phyloP scores from a whole-genome alignment of 1,140 invertebrate species.

The Bilobella aurantiaca region DNA sequence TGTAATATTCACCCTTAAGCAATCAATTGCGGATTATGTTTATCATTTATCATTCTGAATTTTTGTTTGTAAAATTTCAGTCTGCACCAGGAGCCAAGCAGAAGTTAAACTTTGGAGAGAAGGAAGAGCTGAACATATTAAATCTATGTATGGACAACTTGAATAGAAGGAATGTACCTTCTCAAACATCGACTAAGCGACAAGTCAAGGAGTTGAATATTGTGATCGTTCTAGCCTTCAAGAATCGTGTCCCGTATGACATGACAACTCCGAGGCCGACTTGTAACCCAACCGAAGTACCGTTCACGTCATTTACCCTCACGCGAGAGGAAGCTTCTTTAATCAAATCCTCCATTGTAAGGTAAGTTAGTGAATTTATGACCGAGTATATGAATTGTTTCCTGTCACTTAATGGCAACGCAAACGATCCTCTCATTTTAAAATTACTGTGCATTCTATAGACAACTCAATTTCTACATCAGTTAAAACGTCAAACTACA shows the following conservation, averaged over 20 bases:
- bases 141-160: neutral
- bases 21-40: too few relatives aligned
- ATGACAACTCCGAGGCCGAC: neutral
- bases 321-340: neutral
- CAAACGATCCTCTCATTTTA: too few relatives aligned
- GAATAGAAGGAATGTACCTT: neutral
- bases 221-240: neutral
- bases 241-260: neutral
- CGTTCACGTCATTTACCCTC: neutral
- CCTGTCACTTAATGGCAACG: neutral
- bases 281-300: neutral
- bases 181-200: neutral
- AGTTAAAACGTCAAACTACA: too few relatives aligned
- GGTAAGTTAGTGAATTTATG: neutral
- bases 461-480: too few relatives aligned
- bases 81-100: neutral
- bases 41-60: neutral
- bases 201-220: neutral
- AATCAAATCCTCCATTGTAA: neutral
- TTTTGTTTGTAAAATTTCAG: neutral
- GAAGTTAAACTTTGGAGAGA: neutral
- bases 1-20: too few relatives aligned
- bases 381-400: neutral
- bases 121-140: neutral
- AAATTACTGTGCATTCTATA: too few relatives aligned